These are phyloP conservation scores for Theonella swinhoei DNA, from an alignment of 37 sponge, comb jelly and placozoan species.

Conservation along the genomic window DNA sequence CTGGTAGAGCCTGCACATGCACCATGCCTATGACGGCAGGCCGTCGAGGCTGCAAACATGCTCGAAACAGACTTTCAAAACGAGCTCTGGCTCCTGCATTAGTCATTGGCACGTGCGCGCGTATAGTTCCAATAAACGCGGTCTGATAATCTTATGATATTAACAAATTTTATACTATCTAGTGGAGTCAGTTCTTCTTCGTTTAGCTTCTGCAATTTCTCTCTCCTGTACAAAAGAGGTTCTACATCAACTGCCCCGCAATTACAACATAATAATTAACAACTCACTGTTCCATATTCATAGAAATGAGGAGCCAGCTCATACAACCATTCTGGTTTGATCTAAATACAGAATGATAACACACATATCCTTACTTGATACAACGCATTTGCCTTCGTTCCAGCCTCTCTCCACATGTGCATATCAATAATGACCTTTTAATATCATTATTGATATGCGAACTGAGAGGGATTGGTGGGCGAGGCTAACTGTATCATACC, in stretches of 20 bases:
- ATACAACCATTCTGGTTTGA: conserved; percentile 91
- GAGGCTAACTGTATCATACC: conserved; percentile 24
- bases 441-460: background rate
- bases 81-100: background rate
- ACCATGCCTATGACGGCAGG: conserved; percentile 77
- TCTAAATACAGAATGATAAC: conserved; percentile 61
- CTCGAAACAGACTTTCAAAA: background rate
- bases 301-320: conserved; percentile 95
- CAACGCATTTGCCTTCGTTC: background rate
- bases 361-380: background rate
- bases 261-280: background rate
- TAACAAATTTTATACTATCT: too few relatives aligned
- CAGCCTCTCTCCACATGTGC: background rate
- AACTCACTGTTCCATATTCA: conserved; percentile 93
- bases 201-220: conserved; percentile 76
- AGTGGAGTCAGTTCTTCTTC: conserved; percentile 21
- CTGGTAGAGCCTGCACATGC: conserved; percentile 83
- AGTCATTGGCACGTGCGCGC: too few relatives aligned
- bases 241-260: too few relatives aligned
- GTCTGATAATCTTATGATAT: too few relatives aligned
- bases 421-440: too few relatives aligned
- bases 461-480: background rate
- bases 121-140: too few relatives aligned
- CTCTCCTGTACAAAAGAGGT: conserved; percentile 57
- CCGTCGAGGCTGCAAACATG: background rate